Evolutionary conservation across 2,797 vertebrate species (phyloP).

Genomic region (Eulemur mongoz): DNA sequence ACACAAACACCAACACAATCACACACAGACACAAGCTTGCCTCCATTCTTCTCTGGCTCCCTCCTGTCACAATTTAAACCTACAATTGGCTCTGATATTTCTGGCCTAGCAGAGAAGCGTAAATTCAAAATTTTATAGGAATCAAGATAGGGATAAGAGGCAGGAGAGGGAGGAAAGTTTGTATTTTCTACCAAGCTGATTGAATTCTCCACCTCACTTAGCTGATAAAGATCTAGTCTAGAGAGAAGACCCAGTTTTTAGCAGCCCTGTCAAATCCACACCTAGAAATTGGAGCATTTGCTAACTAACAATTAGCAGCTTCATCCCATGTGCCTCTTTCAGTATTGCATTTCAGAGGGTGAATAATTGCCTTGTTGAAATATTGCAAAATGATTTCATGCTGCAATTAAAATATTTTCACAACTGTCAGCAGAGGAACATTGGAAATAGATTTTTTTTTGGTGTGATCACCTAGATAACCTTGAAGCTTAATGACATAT

Average conservation of each 20-base stretch:
- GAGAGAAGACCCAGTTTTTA: not conserved
- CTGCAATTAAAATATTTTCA: constrained; percentile 72
- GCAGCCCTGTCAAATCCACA: not conserved
- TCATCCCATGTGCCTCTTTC: constrained; percentile 47
- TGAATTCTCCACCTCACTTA: constrained; percentile 53
- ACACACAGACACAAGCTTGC: not conserved
- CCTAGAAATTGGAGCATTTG: constrained; percentile 38
- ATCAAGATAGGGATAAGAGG: not conserved
- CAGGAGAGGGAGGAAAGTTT: not conserved
- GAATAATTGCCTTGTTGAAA: constrained; percentile 65
- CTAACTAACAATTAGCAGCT: constrained; percentile 29
- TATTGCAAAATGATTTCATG: constrained; percentile 61
- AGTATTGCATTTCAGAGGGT: constrained; percentile 48
- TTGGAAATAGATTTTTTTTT: constrained; percentile 62
- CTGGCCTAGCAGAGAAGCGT: not conserved
- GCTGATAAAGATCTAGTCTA: not conserved
- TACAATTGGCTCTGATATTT: not conserved
- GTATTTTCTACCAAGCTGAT: constrained; percentile 29
- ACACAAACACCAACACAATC: not conserved
- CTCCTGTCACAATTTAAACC: not conserved
- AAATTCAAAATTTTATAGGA: not conserved
- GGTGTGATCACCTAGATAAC: constrained; percentile 66
- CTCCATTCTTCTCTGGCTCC: not conserved
- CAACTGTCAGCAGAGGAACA: constrained; percentile 50
- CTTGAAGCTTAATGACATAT: constrained; percentile 61